Evolutionary conservation across 37 sponge, comb jelly and placozoan genomes (phyloP).

Genomic region (Axinella damicornis): DNA sequence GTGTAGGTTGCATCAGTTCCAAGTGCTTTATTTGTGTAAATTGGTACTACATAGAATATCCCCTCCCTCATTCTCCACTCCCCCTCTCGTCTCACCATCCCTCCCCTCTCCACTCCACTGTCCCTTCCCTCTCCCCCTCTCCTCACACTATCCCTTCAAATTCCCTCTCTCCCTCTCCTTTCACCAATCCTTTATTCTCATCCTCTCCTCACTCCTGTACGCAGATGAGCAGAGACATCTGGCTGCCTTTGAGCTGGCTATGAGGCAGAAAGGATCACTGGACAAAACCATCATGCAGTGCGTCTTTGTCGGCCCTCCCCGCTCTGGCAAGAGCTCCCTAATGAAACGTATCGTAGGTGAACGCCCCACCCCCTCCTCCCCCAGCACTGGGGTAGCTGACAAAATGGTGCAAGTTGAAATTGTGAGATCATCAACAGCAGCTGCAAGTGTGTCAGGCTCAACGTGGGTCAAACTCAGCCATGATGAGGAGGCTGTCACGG

Average conservation of each 20-base stretch:
- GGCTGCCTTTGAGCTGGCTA: background rate
- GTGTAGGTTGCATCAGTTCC: no score
- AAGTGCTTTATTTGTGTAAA: no score
- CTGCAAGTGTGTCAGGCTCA: background rate
- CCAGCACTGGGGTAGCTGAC: conserved; percentile 4
- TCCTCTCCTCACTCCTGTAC: no score
- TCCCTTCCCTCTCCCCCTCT: no score
- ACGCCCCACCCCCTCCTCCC: background rate
- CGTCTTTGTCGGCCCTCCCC: background rate
- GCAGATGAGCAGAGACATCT: no score
- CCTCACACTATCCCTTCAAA: no score
- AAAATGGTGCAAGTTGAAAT: background rate
- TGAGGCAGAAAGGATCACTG: background rate
- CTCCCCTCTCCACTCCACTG: no score
- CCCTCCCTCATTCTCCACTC: no score
- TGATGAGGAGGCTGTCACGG: background rate
- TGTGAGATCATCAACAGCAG: background rate
- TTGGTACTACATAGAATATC: no score
- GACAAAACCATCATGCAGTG: conserved; percentile 9
- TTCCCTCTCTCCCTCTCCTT: no score
- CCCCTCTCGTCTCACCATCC: no score
- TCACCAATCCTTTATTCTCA: no score
- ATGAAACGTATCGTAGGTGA: background rate
- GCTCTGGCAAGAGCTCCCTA: conserved; percentile 6
- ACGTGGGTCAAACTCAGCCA: background rate